These are phyloP conservation scores for Amyelois transitella DNA, from an alignment of 1,140 invertebrate species.

Conservation along the genomic window DNA sequence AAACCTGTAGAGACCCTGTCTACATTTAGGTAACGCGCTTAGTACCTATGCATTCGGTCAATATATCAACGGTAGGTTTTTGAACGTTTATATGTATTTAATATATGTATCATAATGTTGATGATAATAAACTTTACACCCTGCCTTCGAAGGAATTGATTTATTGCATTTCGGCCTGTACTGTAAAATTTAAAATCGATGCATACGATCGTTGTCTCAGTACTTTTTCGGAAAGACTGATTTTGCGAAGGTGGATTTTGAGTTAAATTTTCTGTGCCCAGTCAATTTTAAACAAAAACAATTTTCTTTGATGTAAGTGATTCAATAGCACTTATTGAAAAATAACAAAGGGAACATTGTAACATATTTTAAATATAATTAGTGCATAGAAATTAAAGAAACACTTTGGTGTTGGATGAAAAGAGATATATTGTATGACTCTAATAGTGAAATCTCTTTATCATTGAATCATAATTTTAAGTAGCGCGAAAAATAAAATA, in stretches of 20 bases:
- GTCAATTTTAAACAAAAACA: constrained; percentile 12
- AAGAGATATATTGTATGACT: constrained; percentile 58
- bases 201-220: constrained; percentile 5
- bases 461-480: constrained; percentile 57
- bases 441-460: constrained; percentile 56
- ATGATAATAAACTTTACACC: constrained; percentile 13
- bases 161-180: constrained; percentile 38
- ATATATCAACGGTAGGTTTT: constrained; percentile 8
- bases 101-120: constrained; percentile 1
- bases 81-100: constrained; percentile 5
- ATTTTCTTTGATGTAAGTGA: constrained; percentile 24
- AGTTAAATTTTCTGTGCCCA: background rate
- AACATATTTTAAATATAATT: constrained; percentile 72
- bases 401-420: constrained; percentile 41
- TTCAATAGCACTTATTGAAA: constrained; percentile 44
- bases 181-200: background rate
- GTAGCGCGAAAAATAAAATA: constrained; percentile 43
- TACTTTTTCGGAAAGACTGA: constrained; percentile 51
- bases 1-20: background rate
- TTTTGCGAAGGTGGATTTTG: constrained; percentile 29
- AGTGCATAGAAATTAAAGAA: constrained; percentile 58
- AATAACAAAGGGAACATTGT: constrained; percentile 71
- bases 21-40: background rate
- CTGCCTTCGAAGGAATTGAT: constrained; percentile 49
- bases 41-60: constrained; percentile 4